phyloP scores from a whole-genome alignment of 2,113 vertebrate species.

The Sphyrna mokarran region DNA sequence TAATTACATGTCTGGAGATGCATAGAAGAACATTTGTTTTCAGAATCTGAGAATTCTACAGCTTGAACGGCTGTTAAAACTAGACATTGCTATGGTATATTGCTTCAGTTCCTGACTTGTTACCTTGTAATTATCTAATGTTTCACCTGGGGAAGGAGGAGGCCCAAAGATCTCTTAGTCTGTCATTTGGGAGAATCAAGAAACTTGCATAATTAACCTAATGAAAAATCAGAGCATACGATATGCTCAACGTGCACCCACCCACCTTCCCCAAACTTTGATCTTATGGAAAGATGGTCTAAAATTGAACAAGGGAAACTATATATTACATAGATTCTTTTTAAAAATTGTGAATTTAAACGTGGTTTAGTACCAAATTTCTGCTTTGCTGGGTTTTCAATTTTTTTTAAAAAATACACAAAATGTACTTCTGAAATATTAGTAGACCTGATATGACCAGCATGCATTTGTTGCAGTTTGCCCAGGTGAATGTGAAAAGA shows the following conservation, averaged over 20 bases:
- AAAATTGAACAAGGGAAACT: neutral
- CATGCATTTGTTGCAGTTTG: neutral
- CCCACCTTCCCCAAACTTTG: too few species aligned
- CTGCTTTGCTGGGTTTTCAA: neutral
- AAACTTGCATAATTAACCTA: slow-evolving; percentile 1
- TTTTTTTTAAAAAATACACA: neutral
- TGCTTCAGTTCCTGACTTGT: neutral
- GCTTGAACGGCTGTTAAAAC: neutral
- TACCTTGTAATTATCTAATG: neutral
- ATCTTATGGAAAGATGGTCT: neutral
- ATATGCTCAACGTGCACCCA: neutral
- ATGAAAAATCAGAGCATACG: neutral
- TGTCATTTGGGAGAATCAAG: neutral
- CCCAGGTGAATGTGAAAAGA: neutral
- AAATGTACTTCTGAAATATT: neutral
- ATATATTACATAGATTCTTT: neutral
- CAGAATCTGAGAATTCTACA: neutral
- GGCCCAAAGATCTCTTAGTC: neutral
- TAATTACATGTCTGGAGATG: too few species aligned
- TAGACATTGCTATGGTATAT: neutral
- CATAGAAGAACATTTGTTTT: neutral
- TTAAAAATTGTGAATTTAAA: neutral
- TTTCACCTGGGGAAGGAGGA: neutral
- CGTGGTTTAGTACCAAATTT: neutral
- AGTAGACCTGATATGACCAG: neutral